These are phyloP conservation scores for Oscheius sp. DNA, from an alignment of 1,140 invertebrate genomes.

Conservation along the genomic window DNA sequence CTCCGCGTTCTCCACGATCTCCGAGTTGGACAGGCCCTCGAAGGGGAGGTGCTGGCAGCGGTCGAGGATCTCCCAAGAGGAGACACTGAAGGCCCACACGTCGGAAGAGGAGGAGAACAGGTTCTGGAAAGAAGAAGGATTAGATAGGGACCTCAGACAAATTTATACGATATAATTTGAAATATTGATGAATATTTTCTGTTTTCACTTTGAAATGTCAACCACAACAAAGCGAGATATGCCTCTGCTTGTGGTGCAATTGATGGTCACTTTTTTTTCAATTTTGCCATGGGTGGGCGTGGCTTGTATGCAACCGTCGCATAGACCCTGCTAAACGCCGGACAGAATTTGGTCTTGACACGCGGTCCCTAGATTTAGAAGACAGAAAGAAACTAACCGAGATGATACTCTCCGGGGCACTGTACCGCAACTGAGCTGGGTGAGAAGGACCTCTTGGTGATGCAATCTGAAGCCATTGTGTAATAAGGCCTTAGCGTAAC, in stretches of 20 bases:
- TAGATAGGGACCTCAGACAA: no score
- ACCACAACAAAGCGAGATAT: no score
- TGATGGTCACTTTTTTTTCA: no score
- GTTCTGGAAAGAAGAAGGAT: conserved; percentile 62
- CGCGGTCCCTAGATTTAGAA: no score
- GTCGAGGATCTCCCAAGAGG: conserved; percentile 80
- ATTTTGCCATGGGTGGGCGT: no score
- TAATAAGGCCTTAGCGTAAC: no score
- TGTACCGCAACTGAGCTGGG: conserved; percentile 73
- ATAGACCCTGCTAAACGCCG: no score
- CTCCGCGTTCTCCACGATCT: conserved; percentile 73
- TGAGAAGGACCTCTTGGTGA: conserved; percentile 78
- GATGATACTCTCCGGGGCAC: conserved; percentile 77
- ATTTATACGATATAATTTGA: no score
- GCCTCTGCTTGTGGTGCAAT: no score
- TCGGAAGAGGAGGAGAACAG: conserved; percentile 81
- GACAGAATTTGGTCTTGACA: neutral
- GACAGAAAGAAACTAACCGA: conserved; percentile 43
- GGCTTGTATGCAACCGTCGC: no score
- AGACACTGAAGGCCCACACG: conserved; percentile 82
- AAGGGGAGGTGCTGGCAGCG: conserved; percentile 72
- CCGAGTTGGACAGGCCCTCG: conserved; percentile 71
- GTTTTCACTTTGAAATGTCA: no score
- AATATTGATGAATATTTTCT: neutral
- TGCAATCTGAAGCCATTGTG: no score